Evolutionary conservation across 2,888 invertebrate genomes (phyloP).

Genomic region (Formica aserva): DNA sequence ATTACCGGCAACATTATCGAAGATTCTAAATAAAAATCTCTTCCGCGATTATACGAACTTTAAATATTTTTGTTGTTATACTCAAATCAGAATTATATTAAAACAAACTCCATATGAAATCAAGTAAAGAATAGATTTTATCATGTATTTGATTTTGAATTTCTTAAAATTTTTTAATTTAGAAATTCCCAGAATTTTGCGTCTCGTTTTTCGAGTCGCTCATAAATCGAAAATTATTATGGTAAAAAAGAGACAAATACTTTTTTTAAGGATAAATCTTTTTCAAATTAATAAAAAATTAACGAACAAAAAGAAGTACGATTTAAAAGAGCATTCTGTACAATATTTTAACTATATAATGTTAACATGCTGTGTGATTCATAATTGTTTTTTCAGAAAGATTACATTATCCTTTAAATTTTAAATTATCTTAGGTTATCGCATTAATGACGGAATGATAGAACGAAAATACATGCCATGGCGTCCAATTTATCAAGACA

Average conservation of each 20-base stretch:
- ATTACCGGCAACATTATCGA: conserved; percentile 60
- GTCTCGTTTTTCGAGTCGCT: not conserved
- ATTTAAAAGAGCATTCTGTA: not conserved
- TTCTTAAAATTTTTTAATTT: not conserved
- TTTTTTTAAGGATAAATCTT: not conserved
- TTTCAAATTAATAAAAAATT: not conserved
- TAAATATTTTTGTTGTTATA: not conserved
- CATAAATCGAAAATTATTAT: not conserved
- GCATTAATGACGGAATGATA: not conserved
- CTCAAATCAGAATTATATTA: not conserved
- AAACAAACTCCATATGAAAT: not conserved
- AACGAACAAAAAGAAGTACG: not conserved
- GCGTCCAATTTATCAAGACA: conserved; percentile 16
- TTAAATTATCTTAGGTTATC: conserved; percentile 4
- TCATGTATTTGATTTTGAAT: not conserved
- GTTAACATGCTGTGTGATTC: not conserved
- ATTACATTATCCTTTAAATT: conserved; percentile 8
- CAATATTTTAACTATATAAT: not conserved
- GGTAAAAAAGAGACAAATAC: not conserved
- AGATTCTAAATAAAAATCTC: conserved; percentile 39
- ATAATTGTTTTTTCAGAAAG: not conserved
- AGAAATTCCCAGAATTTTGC: not conserved
- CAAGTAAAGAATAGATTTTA: not conserved
- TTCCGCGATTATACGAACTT: not conserved
- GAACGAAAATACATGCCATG: conserved; percentile 5